These are phyloP conservation scores for Trigoniulus corallinus DNA, from an alignment of 1,140 invertebrate species.

Conservation along the genomic window DNA sequence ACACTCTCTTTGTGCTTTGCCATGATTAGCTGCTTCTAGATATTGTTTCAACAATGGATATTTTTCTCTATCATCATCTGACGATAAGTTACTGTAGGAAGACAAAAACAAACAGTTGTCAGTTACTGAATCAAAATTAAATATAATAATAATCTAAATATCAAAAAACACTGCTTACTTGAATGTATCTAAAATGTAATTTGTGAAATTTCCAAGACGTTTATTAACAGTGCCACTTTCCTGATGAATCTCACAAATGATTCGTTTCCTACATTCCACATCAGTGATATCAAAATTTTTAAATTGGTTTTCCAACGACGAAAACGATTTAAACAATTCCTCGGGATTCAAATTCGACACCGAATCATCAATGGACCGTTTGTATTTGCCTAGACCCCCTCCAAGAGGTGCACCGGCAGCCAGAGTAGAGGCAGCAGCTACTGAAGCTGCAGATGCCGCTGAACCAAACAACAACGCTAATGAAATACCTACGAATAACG, in stretches of 20 bases:
- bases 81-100: neutral
- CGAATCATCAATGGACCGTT: neutral
- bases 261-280: slow-evolving; percentile 1
- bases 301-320: neutral
- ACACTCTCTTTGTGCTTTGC: neutral
- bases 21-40: slow-evolving; percentile 1
- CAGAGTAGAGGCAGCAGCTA: neutral
- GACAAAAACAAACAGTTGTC: too few relatives aligned
- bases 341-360: neutral
- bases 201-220: neutral
- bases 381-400: slow-evolving; percentile 1
- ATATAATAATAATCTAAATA: too few relatives aligned
- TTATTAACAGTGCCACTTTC: neutral
- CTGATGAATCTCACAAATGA: slow-evolving; percentile 2
- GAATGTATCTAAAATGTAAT: neutral
- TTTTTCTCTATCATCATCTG: neutral
- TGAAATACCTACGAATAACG: neutral
- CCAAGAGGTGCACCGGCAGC: neutral
- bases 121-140: too few relatives aligned
- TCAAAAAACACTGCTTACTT: too few relatives aligned
- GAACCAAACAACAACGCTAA: neutral
- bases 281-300: neutral
- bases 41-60: neutral
- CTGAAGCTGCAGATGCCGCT: neutral
- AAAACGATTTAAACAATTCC: neutral